Evolutionary conservation across 2,797 vertebrate species (phyloP), one percentile per base, ranked within the genome.

Genomic region (Adelosebastes latens): DNA sequence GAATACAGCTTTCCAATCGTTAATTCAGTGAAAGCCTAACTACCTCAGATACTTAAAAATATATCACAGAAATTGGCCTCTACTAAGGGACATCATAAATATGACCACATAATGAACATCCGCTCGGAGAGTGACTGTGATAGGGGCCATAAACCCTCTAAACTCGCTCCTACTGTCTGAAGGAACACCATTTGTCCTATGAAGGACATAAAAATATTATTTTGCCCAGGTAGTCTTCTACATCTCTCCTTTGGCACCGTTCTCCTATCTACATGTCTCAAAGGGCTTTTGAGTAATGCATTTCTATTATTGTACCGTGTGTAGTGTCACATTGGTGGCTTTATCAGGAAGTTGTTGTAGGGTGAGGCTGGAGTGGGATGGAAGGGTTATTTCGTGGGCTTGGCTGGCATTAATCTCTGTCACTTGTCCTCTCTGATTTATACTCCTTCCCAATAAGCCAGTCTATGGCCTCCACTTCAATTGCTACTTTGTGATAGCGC

Each of bases 351-450:
- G 93, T 95, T 95, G 95, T 95, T 94, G 90, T 89, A 89, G 91
- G 92, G 88, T 81, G 85, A 92, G 90, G 89, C 87, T 88, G 87
- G 80, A 85, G 90, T 88, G 82, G 92, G 89, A 92, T 91, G 91
- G 93, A 93, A 88, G 91, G 93, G 94, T 95, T 95, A 94, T 95
- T 95, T 80, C 69, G 87, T 88, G 89, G 88, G 84, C 93, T 85
- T 77, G 94, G 84, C 92, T 83, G 83, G 91, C 91, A 95, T 96
- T 96, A 93, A 94, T 94, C 95, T 95, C 93, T 85, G 74, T 96
- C 95, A 95, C 95, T 95, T 96, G 95, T 96, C 96, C 93, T 91
- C 88, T 92, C 95, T 97, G 95, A 97, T 97, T 96, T 94, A 93
- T 95, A 96, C 94, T 66, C 91, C 90, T 94, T 94, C 94, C 94